Evolutionary conservation across 2,888 invertebrate species (phyloP), one percentile per base, ranked within the genome.

Genomic region (Deilephila elpenor): DNA sequence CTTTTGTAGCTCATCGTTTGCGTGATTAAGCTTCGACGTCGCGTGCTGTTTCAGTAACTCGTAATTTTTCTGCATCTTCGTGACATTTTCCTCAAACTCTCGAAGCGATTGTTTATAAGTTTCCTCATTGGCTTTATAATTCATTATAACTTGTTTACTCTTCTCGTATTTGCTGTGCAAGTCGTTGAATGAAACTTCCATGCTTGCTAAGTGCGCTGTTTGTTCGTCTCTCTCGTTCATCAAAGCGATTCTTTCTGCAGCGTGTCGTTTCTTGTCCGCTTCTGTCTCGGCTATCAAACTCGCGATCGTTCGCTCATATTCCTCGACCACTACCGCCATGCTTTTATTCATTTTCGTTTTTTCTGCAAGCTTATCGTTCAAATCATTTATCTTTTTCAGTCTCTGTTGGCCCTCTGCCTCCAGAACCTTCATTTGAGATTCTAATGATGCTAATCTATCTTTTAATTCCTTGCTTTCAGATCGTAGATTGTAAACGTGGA

Each of bases 31-130:
- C 92, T 98, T 98, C 73, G 97, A 96, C 87, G 98, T 97, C 44
- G 99, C 98, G 87, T 99, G 98, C 80, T 97, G 96, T 91, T 98
- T 98, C 78, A 99, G 95, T 79, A 97, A 95, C 80, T 98, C 97
- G 87, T 98, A 98, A 89, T 97, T 97, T 78, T 96, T 97, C 85
- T 98, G 97, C 90, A 98, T 96, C 95, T 88, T 96, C 75, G 96
- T 94, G 32, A 97, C 91, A 74, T 96, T 96, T 71, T 95, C 96
- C 87, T 97, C 96, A 82, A 96, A 96, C 70, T 96, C 96, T 79
- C 95, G 95, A 11, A 97, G 95, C 77, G 96, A 96, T 84, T 96
- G 95, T 83, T 95, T 96, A 75, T 96, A 95, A 59, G 96, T 95
- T 73, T 97, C 97, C 91, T 98, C 97, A 71, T 95, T 95, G 6